These are phyloP conservation scores for Phoenoteleia sp. DNA, from an alignment of 2,888 invertebrate genomes.

Conservation along the genomic window DNA sequence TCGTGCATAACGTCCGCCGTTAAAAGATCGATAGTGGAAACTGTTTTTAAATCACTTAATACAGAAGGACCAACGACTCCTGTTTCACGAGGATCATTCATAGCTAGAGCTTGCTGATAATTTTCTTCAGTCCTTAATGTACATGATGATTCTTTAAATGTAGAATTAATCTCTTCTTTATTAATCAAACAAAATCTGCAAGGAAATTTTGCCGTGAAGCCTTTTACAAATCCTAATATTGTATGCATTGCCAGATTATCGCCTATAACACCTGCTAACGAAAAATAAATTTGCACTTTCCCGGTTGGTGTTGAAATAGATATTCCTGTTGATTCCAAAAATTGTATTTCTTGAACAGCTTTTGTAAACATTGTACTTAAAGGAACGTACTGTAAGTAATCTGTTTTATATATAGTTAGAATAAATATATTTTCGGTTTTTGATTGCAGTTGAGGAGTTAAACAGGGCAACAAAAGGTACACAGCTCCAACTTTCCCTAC, in stretches of 20 bases:
- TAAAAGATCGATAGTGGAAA: constrained; percentile 13
- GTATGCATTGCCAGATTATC: constrained; percentile 69
- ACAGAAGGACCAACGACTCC: constrained; percentile 50
- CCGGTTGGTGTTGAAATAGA: constrained; percentile 5
- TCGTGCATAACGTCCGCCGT: constrained; percentile 55
- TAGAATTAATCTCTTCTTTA: constrained; percentile 22
- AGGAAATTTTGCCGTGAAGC: constrained; percentile 63
- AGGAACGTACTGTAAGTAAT: constrained; percentile 10
- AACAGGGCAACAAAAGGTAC: constrained; percentile 55
- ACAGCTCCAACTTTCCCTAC: constrained; percentile 60
- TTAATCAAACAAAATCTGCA: constrained; percentile 59
- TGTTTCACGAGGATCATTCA: constrained; percentile 12
- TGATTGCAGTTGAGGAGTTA: constrained; percentile 43
- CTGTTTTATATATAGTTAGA: constrained; percentile 38
- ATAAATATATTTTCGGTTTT: constrained; percentile 57
- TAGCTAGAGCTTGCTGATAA: constrained; percentile 20
- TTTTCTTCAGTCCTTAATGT: constrained; percentile 36
- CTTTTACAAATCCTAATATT: constrained; percentile 56
- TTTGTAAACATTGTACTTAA: constrained; percentile 24
- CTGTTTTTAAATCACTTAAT: constrained; percentile 17
- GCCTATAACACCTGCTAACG: constrained; percentile 37
- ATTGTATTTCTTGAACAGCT: constrained; percentile 40
- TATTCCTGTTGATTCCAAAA: constrained; percentile 29
- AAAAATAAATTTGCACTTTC: background rate
- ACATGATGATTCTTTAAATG: constrained; percentile 30